Base-by-base conservation (phyloP, 2,797 vertebrate species). In the Pangasius djambal region DNA sequence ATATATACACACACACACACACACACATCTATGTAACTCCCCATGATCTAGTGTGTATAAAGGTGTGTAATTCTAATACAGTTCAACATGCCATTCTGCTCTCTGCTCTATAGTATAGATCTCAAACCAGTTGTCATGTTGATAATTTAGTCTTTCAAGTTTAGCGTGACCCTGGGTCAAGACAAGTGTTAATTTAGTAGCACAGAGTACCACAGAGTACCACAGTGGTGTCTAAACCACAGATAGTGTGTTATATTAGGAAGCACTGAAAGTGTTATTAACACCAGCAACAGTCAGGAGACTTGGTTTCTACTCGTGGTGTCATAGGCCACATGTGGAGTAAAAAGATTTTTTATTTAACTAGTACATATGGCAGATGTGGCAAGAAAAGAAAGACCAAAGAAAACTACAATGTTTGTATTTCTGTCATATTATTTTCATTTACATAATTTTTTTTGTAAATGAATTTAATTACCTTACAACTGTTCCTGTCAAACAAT, bases 111-210 rank as follows among this genome's bases (percentile, higher is more conserved):
- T 57, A 31, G 8, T 9, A 79, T 61, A 63, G 20, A 40, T 40
- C 31, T 63, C 81, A 63, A 48, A 48, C 13, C 83, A 84, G 40
- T 44, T 84, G 83, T 84, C 61, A 40, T 8, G 50, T 59, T 37
- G 18, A 37, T 34, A 82, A 83, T 83, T 40, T 83, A 48, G 25
- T 40, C 22, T 48, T 83, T 59, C 10, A 65, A 40, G 59, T 83
- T 44, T 63, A 83, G 82, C 22, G 48, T 83, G 82, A 61, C 82
- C 81, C 57, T 44, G 82, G 59, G 37, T 65, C 59, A 28, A 61
- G 22, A 65, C 37, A 48, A 83, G 28, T 83, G 59, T n/a, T 63
- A 40, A 63, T 83, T 65, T n/a, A 48, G 59, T 65, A 18, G 13
- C 48, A 65, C 37, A 31, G 61, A 48, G 22, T 48, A 7, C 22